Base-by-base conservation (phyloP, 2,797 vertebrate species). In the Delichon dasypus region DNA sequence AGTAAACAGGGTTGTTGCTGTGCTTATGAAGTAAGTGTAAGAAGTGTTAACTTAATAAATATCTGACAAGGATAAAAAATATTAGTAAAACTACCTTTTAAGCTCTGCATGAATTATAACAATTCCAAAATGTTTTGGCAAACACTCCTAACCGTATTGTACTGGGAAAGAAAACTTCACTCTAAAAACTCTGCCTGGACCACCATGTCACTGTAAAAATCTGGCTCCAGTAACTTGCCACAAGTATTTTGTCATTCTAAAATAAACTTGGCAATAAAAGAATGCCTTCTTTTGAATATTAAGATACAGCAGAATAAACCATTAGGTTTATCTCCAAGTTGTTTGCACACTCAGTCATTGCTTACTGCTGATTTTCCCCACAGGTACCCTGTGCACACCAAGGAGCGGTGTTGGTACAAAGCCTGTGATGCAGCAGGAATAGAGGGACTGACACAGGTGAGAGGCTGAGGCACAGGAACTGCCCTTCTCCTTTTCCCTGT, bases 181-280 rank as follows among this genome's bases (percentile, higher is more conserved):
- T 65, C 50, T 70, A 44, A 88, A 92, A 82, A 44, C 23, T 57
- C 30, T 40, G 27, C 29, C 36, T 27, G 44, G n/a, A 62, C 54
- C 68, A 92, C 81, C 53, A 65, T 17, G 51, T 57, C 58, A 54
- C 72, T 68, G 29, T 26, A 77, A 61, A 74, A 74, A 82, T 42
- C 66, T 75, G 80, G 44, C 55, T 91, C 51, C 58, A 88, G 44
- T 68, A 83, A 75, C 22, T 70, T 54, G 50, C 64, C 73, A 85
- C 48, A 67, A 50, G n/a, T 61, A 83, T 88, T 95, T 55, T 87
- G 53, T 79, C 81, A 83, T 62, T 79, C 40, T 71, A 74, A 88
- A 95, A 83, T 66, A 75, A 82, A 73, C 44, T 51, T 62, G 25
- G 18, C 75, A 58, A 42, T 62, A 67, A 67, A 92, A 80, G 18